These are phyloP conservation scores for Tipula lateralis DNA, from an alignment of 2,888 invertebrate genomes.

Conservation along the genomic window DNA sequence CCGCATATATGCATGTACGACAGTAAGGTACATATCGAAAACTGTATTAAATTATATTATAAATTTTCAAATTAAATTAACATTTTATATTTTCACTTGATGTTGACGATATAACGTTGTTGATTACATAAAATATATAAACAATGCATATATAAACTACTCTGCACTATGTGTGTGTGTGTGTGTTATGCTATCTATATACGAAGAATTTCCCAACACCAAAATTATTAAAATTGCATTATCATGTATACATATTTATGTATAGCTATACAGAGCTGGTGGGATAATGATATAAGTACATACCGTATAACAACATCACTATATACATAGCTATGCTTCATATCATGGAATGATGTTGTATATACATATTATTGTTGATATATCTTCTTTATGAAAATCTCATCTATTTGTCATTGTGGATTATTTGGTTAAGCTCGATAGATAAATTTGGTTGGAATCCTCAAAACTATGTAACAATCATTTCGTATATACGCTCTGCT, in stretches of 20 bases:
- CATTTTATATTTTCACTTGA: neutral
- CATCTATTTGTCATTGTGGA: conserved; percentile 19
- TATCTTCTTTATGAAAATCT: neutral
- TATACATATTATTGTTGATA: neutral
- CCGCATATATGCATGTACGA: too few species aligned
- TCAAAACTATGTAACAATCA: neutral
- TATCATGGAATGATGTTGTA: neutral
- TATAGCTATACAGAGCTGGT: neutral
- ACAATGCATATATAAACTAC: neutral
- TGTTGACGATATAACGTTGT: neutral
- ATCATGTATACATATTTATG: neutral
- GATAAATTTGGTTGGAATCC: neutral
- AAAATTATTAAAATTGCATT: neutral
- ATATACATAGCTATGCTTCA: neutral
- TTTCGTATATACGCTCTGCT: neutral
- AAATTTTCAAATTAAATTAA: neutral
- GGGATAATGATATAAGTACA: neutral
- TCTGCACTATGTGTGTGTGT: neutral
- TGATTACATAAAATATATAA: neutral
- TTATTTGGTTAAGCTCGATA: conserved; percentile 19
- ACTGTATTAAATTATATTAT: neutral
- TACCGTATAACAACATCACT: neutral
- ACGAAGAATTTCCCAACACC: neutral
- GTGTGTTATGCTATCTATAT: neutral
- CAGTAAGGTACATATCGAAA: neutral